phyloP scores from a whole-genome alignment of 2,113 vertebrate genomes.

The Bos javanicus region DNA sequence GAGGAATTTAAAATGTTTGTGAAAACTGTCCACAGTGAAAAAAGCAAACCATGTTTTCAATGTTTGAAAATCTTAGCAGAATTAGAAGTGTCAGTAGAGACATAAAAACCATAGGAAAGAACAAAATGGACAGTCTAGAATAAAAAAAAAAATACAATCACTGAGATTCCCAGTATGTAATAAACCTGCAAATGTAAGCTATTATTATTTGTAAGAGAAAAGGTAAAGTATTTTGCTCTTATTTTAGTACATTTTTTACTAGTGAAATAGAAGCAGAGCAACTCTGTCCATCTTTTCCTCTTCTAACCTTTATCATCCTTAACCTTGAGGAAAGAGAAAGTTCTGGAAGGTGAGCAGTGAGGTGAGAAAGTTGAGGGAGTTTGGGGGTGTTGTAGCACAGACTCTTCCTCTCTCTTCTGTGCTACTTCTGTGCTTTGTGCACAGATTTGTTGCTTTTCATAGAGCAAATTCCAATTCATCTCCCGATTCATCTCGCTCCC shows the following conservation, averaged over 20 bases:
- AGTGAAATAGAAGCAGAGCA: background rate
- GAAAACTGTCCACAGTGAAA: background rate
- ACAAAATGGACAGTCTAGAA: background rate
- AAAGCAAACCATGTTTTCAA: background rate
- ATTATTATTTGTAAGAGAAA: background rate
- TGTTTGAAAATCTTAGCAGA: background rate
- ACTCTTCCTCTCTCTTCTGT: background rate
- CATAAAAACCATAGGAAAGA: background rate
- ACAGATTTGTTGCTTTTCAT: background rate
- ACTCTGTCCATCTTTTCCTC: background rate
- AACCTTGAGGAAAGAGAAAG: background rate
- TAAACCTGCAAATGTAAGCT: background rate
- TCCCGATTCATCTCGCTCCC: background rate
- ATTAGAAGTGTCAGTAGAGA: background rate
- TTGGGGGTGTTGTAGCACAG: background rate
- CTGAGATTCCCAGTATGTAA: background rate
- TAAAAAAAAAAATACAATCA: background rate
- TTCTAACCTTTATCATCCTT: background rate
- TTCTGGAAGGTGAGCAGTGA: too few relatives aligned
- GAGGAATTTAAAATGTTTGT: background rate
- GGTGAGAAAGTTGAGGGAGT: background rate
- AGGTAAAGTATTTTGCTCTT: background rate
- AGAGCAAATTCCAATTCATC: background rate
- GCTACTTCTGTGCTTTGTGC: accelerated
- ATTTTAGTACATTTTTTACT: background rate